A percentile compares a stretch with the other conserved stretches of the same genome.
These are phyloP conservation scores for Blastomussa wellsi DNA, from an alignment of 92 coral and sea anemone species.

Conservation along the genomic window DNA sequence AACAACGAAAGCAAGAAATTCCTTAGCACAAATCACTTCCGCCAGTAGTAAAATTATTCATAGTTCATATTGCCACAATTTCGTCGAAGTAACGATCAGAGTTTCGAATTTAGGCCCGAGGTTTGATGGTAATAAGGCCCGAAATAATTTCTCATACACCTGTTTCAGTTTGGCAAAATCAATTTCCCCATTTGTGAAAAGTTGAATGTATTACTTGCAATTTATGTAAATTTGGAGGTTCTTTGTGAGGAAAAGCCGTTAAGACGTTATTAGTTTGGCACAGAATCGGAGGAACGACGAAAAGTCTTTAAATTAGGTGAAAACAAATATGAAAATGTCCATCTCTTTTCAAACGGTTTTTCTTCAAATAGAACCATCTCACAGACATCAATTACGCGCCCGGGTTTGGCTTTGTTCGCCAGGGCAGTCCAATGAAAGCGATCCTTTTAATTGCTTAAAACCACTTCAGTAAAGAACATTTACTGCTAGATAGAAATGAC, in stretches of 20 bases:
- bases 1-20: constrained; percentile 77
- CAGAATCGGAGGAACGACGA: constrained; percentile 54
- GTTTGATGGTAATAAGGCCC: constrained; percentile 52
- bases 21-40: constrained; percentile 87
- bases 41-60: constrained; percentile 53
- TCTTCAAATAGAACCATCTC: constrained; percentile 66
- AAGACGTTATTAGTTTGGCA: constrained; percentile 67
- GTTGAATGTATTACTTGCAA: constrained; percentile 84
- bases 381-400: constrained; percentile 65
- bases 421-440: constrained; percentile 56
- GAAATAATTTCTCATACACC: constrained; percentile 78
- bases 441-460: constrained; percentile 72
- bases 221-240: constrained; percentile 85
- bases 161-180: constrained; percentile 64
- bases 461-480: constrained; percentile 64
- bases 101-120: constrained; percentile 55
- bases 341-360: constrained; percentile 65
- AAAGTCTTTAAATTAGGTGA: constrained; percentile 61
- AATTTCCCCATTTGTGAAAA: constrained; percentile 80
- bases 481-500: constrained; percentile 57
- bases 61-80: constrained; percentile 56
- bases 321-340: constrained; percentile 67
- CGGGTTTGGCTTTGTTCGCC: constrained; percentile 61
- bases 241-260: constrained; percentile 84
- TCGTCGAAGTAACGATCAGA: constrained; percentile 32